These are phyloP conservation scores for Diadumene lineata DNA, from an alignment of 92 coral and sea anemone genomes.

Conservation along the genomic window DNA sequence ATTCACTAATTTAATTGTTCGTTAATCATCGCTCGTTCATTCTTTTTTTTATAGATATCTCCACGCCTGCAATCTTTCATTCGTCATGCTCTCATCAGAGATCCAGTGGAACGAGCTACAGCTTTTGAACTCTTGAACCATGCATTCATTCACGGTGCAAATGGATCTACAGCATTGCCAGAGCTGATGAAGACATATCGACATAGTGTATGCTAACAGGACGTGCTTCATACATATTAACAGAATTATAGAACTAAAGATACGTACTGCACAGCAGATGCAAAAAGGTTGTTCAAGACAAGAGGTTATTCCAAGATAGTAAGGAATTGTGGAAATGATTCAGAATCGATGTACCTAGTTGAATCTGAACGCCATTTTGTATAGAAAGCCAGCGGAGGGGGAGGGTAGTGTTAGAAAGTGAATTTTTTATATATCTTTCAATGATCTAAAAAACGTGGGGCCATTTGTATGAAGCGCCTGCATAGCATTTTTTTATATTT, in stretches of 20 bases:
- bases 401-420: too few relatives aligned
- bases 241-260: neutral
- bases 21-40: neutral
- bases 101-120: slow-evolving; percentile 84
- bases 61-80: slow-evolving; percentile 85
- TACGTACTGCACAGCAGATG: neutral
- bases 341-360: too few relatives aligned
- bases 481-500: too few relatives aligned
- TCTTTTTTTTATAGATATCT: slow-evolving; percentile 61
- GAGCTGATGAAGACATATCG: slow-evolving; percentile 92
- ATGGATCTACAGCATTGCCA: slow-evolving; percentile 68
- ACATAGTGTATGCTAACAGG: slow-evolving; percentile 83
- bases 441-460: too few relatives aligned
- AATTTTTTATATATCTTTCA: too few relatives aligned
- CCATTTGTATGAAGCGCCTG: too few relatives aligned
- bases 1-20: too few relatives aligned
- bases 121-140: slow-evolving; percentile 96
- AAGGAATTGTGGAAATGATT: neutral
- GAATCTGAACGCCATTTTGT: too few relatives aligned
- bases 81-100: slow-evolving; percentile 78
- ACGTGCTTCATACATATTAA: neutral
- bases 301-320: neutral
- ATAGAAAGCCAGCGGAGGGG: too few relatives aligned
- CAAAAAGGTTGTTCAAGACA: neutral
- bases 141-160: slow-evolving; percentile 73